Percentiles rank a stretch among this genome's conserved stretches.
phyloP scores from a whole-genome alignment of 2,797 vertebrate species.

The Mormyrops boulengeri region DNA sequence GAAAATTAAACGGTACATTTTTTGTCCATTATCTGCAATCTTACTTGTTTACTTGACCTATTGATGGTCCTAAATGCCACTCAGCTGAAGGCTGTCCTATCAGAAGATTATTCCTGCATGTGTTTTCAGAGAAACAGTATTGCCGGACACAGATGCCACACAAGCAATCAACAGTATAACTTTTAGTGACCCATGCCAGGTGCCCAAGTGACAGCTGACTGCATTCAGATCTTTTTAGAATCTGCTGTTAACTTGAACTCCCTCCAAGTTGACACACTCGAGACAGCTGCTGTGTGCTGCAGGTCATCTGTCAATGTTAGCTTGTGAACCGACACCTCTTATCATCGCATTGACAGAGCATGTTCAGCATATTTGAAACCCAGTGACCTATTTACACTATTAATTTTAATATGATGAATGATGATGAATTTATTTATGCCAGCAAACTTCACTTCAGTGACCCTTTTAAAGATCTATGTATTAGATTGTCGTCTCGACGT shows the following conservation, averaged over 20 bases:
- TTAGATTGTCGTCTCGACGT: not conserved
- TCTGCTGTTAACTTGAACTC: not conserved
- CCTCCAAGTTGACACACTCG: not conserved
- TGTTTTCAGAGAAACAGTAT: not conserved
- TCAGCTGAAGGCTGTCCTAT: not conserved
- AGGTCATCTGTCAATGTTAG: not conserved
- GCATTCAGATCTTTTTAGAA: not conserved
- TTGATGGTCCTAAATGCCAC: not conserved
- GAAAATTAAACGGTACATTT: not conserved
- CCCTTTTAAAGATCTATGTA: not conserved
- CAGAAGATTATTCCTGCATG: not conserved
- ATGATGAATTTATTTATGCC: not conserved
- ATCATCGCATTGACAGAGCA: not conserved
- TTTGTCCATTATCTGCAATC: not conserved
- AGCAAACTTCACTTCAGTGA: not conserved
- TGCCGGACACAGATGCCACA: not conserved
- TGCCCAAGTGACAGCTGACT: not conserved
- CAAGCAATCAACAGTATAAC: not conserved
- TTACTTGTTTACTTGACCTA: not conserved
- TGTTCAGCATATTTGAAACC: not conserved
- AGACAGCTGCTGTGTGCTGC: not conserved
- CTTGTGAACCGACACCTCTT: not conserved
- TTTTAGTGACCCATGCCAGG: not conserved
- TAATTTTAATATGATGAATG: not conserved
- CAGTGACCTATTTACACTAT: not conserved